phyloP scores from a whole-genome alignment of 2,888 invertebrate genomes.

The Willowsia nigromaculata region DNA sequence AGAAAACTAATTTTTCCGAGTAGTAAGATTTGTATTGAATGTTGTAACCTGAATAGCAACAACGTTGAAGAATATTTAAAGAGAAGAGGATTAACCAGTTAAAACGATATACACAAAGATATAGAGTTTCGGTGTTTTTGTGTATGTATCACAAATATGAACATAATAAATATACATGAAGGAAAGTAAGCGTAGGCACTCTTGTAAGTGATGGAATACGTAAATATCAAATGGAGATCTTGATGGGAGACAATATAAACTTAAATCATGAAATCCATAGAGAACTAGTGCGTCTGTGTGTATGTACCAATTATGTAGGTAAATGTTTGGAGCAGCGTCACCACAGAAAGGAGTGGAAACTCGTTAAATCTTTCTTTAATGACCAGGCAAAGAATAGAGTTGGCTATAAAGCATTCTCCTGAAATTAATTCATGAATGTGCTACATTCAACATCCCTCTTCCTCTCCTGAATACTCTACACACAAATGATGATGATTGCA shows the following conservation, averaged over 20 bases:
- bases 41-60: not conserved
- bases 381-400: conserved; percentile 28
- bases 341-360: conserved; percentile 33
- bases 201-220: not conserved
- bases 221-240: conserved; percentile 35
- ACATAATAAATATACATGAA: not conserved
- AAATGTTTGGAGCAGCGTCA: not conserved
- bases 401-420: conserved; percentile 21
- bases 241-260: conserved; percentile 6
- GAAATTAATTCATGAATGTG: conserved; percentile 5
- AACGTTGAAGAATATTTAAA: not conserved
- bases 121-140: not conserved
- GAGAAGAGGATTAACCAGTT: not conserved
- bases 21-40: not conserved
- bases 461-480: not conserved
- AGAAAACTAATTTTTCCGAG: conserved; percentile 18
- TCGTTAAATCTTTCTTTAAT: conserved; percentile 49
- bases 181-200: not conserved
- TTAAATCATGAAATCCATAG: conserved; percentile 19
- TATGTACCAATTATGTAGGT: not conserved
- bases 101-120: not conserved
- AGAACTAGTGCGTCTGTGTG: not conserved
- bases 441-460: not conserved
- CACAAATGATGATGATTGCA: too few relatives aligned
- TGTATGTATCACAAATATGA: too few relatives aligned